Conservation (phyloP, 2,113 vertebrate genomes). For the Hiodon alosoides region DNA sequence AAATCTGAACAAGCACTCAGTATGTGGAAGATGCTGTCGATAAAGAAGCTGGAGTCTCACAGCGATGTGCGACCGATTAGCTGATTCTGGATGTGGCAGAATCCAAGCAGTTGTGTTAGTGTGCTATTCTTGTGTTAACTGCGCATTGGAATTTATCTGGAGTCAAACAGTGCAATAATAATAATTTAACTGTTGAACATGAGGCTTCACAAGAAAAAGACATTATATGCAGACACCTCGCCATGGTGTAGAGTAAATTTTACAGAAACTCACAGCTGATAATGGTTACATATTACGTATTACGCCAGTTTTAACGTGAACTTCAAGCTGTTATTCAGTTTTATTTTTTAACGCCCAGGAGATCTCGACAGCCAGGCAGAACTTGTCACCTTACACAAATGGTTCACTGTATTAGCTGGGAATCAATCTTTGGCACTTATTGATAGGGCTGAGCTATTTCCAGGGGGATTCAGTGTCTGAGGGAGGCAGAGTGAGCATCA, state of each 20-base stretch:
- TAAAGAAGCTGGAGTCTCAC: constrained; percentile 28
- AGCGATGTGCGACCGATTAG: constrained; percentile 11
- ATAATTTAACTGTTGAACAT: no score
- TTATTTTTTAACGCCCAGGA: not conserved
- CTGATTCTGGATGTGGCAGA: no score
- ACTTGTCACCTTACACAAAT: constrained; percentile 11
- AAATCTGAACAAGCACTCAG: constrained; percentile 45
- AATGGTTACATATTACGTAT: no score
- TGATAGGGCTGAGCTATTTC: constrained; percentile 39
- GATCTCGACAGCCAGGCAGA: not conserved
- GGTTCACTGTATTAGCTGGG: constrained; percentile 30
- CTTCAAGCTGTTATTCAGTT: no score
- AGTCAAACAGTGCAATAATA: no score
- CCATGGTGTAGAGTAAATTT: no score
- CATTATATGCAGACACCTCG: no score
- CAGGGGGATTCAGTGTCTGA: constrained; percentile 38
- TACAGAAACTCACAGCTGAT: no score
- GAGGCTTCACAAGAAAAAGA: no score
- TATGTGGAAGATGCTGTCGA: constrained; percentile 49
- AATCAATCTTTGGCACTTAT: constrained; percentile 41
- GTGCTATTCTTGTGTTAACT: no score
- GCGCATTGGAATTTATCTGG: no score
- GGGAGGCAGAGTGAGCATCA: constrained; percentile 39
- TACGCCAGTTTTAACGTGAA: not conserved
- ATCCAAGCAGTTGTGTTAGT: no score